These are phyloP conservation scores for Troides oblongomaculatus DNA, from an alignment of 2,888 invertebrate species.

Conservation along the genomic window DNA sequence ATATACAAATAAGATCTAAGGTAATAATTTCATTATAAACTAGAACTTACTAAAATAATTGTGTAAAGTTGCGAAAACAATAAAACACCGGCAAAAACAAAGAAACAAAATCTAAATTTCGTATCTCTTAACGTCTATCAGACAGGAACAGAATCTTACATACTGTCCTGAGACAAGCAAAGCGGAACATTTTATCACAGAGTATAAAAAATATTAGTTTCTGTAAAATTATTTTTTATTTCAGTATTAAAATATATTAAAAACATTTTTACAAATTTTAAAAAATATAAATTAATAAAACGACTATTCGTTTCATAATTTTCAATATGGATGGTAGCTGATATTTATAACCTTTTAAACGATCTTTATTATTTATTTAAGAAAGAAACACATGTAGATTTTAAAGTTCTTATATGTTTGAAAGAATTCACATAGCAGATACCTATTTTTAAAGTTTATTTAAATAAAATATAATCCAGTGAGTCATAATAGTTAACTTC, in stretches of 20 bases:
- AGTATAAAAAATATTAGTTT: not conserved
- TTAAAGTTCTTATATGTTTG: too few relatives aligned
- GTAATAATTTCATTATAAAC: not conserved
- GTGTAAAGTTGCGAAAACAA: conserved; percentile 34
- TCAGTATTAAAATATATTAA: too few relatives aligned
- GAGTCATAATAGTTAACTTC: not conserved
- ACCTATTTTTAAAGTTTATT: too few relatives aligned
- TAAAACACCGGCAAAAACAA: conserved; percentile 41
- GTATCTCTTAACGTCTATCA: not conserved
- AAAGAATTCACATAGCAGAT: too few relatives aligned
- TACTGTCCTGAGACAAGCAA: not conserved
- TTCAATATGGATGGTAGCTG: too few relatives aligned
- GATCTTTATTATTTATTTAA: too few relatives aligned
- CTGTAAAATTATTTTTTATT: too few relatives aligned
- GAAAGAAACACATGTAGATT: too few relatives aligned
- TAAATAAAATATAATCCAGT: not conserved
- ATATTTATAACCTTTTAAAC: too few relatives aligned
- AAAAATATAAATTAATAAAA: too few relatives aligned
- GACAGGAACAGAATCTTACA: not conserved
- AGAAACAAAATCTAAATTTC: conserved; percentile 14
- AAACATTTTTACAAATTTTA: too few relatives aligned
- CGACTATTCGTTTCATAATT: too few relatives aligned
- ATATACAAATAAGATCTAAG: not conserved
- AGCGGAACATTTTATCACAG: not conserved
- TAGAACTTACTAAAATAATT: conserved; percentile 20